These are phyloP conservation scores for Oreochromis mossambicus DNA, from an alignment of 2,797 vertebrate genomes.

Conservation along the genomic window DNA sequence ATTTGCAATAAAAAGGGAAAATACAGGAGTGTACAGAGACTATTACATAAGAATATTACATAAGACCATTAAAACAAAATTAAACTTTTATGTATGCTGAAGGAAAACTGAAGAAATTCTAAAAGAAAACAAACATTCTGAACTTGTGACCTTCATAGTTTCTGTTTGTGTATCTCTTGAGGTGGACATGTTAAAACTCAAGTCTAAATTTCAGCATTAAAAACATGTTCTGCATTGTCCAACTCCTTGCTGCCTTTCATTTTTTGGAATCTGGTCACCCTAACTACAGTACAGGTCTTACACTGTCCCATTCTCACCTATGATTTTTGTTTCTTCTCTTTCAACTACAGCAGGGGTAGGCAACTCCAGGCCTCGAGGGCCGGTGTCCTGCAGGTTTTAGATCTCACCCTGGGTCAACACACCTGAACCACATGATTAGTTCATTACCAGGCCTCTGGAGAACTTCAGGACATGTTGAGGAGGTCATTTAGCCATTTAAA, in stretches of 20 bases:
- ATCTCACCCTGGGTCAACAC: background rate
- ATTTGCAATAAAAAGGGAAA: background rate
- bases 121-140: background rate
- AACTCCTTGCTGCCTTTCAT: too few relatives aligned
- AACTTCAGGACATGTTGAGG: background rate
- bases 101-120: background rate
- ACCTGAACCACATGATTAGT: background rate
- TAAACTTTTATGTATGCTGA: background rate
- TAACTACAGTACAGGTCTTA: background rate
- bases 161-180: background rate
- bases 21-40: background rate
- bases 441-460: background rate
- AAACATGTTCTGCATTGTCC: background rate
- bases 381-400: background rate
- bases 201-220: background rate
- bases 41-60: background rate
- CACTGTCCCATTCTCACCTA: background rate
- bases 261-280: background rate
- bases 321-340: rapidly evolving
- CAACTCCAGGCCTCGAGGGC: background rate
- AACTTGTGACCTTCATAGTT: background rate
- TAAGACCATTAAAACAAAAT: background rate
- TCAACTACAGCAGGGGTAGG: rapidly evolving
- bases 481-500: background rate
- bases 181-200: background rate